These are phyloP conservation scores for Xestia sexstrigata DNA, from an alignment of 2,888 invertebrate genomes.

Conservation along the genomic window DNA sequence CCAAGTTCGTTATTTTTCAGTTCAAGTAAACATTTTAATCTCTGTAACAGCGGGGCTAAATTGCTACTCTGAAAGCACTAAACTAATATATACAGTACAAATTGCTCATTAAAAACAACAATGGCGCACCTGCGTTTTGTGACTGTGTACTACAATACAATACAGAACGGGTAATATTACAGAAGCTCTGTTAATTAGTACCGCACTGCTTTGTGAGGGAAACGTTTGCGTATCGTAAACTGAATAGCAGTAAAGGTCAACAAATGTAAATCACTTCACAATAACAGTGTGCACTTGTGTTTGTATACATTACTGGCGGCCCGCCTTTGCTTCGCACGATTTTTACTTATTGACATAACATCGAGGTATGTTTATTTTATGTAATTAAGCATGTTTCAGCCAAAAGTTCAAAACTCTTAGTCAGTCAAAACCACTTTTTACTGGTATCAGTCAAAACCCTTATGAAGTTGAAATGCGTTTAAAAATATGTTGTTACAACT, in stretches of 20 bases:
- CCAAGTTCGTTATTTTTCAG: constrained; percentile 12
- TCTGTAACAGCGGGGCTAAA: constrained; percentile 55
- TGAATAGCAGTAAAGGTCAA: constrained; percentile 21
- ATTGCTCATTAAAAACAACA: constrained; percentile 61
- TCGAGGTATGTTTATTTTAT: not conserved
- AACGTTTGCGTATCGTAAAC: constrained; percentile 23
- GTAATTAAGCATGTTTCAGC: not conserved
- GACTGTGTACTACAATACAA: constrained; percentile 37
- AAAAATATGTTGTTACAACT: too few species aligned
- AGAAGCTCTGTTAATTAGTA: constrained; percentile 47
- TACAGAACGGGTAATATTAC: constrained; percentile 19
- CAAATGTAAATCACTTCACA: constrained; percentile 27
- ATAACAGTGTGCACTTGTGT: constrained; percentile 13
- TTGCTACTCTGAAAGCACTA: constrained; percentile 58
- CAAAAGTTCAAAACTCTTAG: too few species aligned
- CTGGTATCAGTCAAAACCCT: too few species aligned
- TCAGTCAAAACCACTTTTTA: too few species aligned
- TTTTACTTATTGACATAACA: not conserved
- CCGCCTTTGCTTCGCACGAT: not conserved
- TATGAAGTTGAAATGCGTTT: too few species aligned
- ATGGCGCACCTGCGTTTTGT: constrained; percentile 60
- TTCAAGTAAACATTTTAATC: constrained; percentile 47
- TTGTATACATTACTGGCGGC: constrained; percentile 1
- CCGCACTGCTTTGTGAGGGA: constrained; percentile 29
- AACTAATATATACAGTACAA: constrained; percentile 62